Percentiles rank a stretch among this genome's conserved stretches.
Evolutionary conservation across 2,888 invertebrate genomes (phyloP).

Genomic region (Eupithecia centaureata): DNA sequence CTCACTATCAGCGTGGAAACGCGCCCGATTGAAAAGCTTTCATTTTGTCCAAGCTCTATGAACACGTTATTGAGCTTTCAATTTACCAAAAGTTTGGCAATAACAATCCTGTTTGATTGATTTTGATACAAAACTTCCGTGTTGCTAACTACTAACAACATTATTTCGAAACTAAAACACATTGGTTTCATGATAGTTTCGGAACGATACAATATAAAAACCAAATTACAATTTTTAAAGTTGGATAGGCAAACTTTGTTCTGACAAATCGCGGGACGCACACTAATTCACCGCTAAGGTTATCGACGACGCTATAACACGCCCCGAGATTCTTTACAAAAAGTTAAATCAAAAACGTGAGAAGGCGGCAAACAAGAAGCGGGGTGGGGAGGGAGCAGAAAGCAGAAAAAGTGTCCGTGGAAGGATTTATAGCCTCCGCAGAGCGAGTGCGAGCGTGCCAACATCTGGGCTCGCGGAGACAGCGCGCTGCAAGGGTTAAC

Average conservation of each 20-base stretch:
- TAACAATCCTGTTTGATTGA: conserved; percentile 3
- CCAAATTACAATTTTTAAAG: conserved; percentile 11
- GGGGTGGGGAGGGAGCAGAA: conserved; percentile 31
- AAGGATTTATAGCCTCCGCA: conserved; percentile 69
- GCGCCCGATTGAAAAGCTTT: conserved; percentile 33
- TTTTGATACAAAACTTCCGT: conserved; percentile 5
- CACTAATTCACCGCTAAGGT: conserved; percentile 54
- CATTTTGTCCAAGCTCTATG: conserved; percentile 10
- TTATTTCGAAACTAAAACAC: not conserved
- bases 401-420: conserved; percentile 57
- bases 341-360: conserved; percentile 78
- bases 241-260: conserved; percentile 25
- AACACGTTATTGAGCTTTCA: not conserved
- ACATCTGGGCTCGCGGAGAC: conserved; percentile 35
- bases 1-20: conserved; percentile 24
- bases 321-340: conserved; percentile 57
- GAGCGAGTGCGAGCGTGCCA: conserved; percentile 48
- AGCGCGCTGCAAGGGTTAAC: conserved; percentile 25
- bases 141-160: not conserved
- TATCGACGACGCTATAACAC: conserved; percentile 64
- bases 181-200: not conserved
- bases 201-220: not conserved
- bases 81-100: conserved; percentile 4
- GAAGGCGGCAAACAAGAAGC: conserved; percentile 63
- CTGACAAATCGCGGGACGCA: conserved; percentile 26